Conservation (phyloP, 1,140 invertebrate genomes). For the Ptiloglossa arizonensis region DNA sequence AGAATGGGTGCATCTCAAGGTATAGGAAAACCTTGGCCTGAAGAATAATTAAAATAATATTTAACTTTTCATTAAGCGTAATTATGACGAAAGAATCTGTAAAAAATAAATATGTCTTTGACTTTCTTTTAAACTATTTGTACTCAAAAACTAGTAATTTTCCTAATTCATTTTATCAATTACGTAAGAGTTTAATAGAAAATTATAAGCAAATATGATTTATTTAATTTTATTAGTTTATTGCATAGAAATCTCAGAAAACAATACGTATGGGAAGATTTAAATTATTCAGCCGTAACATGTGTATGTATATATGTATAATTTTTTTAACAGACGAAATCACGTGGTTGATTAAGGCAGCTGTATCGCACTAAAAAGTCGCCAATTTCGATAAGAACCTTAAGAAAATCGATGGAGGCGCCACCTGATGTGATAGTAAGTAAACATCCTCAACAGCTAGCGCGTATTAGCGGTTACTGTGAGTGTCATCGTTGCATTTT, state of each 20-base stretch:
- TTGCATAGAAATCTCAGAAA: too few species aligned
- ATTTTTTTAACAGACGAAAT: too few species aligned
- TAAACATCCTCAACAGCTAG: conserved; percentile 30
- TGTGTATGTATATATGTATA: too few species aligned
- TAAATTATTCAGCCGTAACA: too few species aligned
- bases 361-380: neutral
- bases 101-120: conserved; percentile 35
- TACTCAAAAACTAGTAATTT: neutral
- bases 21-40: conserved; percentile 80
- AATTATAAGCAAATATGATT: too few species aligned
- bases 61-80: conserved; percentile 12
- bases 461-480: conserved; percentile 45
- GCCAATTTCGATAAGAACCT: neutral
- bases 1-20: conserved; percentile 89
- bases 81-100: conserved; percentile 26
- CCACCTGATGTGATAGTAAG: conserved; percentile 55
- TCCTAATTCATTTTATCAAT: neutral
- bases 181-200: neutral
- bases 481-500: conserved; percentile 46
- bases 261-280: too few species aligned
- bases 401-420: conserved; percentile 19
- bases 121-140: conserved; percentile 15
- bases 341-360: too few species aligned
- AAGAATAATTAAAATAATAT: conserved; percentile 71
- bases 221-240: too few species aligned